Conservation (phyloP, 2,113 vertebrate species). For the Gopherus flavomarginatus region DNA sequence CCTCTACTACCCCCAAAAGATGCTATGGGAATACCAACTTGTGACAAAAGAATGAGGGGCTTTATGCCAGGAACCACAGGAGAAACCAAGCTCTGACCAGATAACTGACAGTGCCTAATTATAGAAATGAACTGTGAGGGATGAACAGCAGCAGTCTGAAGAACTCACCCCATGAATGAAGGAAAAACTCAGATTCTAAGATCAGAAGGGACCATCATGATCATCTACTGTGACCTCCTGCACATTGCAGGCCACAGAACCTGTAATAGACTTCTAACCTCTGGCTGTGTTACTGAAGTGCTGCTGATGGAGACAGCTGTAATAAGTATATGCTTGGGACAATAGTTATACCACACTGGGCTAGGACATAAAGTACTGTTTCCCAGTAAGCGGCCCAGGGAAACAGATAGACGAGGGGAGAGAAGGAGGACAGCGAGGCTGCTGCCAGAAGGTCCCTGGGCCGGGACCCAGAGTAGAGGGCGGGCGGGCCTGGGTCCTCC, state of each 20-base stretch:
- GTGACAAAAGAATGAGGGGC: neutral
- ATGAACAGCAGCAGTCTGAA: neutral
- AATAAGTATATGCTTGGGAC: neutral
- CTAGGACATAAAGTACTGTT: neutral
- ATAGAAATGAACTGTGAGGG: neutral
- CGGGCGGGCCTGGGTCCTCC: too few species aligned
- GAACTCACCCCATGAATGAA: neutral
- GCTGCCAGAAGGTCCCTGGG: too few species aligned
- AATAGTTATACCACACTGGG: neutral
- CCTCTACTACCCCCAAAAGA: neutral
- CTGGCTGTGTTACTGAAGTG: neutral
- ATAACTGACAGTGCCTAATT: neutral
- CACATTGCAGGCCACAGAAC: too few species aligned
- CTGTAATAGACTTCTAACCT: too few species aligned
- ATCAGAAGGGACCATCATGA: too few species aligned
- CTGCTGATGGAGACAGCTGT: neutral
- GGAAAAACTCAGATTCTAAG: too few species aligned
- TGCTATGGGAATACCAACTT: neutral
- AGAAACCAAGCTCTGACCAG: neutral
- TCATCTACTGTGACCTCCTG: too few species aligned
- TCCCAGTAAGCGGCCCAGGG: neutral
- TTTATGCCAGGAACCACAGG: neutral
- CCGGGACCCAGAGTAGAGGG: too few species aligned
- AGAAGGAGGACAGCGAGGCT: too few species aligned
- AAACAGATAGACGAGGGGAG: too few species aligned